Conservation (phyloP, 2,113 vertebrate species). For the Cettia cetti region DNA sequence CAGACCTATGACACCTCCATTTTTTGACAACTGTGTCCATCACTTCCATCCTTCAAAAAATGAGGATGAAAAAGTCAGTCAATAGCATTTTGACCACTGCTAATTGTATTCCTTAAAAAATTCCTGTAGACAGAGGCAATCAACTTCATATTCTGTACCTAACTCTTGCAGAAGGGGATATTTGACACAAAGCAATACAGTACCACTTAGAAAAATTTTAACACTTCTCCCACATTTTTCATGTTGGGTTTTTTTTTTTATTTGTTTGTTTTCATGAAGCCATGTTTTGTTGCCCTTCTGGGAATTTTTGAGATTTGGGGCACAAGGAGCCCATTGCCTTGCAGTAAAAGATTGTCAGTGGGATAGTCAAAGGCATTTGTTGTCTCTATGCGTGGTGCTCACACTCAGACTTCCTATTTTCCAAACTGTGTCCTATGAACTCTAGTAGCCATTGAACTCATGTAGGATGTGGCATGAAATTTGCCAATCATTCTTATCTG, state of each 20-base stretch:
- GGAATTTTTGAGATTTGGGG: not conserved
- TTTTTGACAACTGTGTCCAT: not conserved
- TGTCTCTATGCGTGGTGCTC: not conserved
- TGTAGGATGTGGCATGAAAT: not conserved
- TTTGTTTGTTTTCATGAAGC: not conserved
- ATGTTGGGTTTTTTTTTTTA: not conserved
- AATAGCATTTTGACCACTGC: not conserved
- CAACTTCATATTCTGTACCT: not conserved
- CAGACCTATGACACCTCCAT: not conserved
- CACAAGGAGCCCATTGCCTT: not conserved
- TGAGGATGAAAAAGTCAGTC: not conserved
- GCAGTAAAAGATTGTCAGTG: not conserved
- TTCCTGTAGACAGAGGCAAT: not conserved
- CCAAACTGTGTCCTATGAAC: not conserved
- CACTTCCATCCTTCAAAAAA: not conserved
- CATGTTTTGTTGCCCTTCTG: not conserved
- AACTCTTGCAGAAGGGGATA: not conserved
- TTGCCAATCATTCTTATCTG: not conserved
- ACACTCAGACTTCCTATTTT: not conserved
- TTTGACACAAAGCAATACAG: not conserved
- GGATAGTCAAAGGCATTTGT: not conserved
- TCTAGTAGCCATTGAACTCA: not conserved
- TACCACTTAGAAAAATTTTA: not conserved
- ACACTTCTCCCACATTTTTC: rapidly evolving
- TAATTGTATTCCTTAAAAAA: not conserved